Evolutionary conservation across 2,797 vertebrate species (phyloP).

Genomic region (Schizothorax lantsangensis): DNA sequence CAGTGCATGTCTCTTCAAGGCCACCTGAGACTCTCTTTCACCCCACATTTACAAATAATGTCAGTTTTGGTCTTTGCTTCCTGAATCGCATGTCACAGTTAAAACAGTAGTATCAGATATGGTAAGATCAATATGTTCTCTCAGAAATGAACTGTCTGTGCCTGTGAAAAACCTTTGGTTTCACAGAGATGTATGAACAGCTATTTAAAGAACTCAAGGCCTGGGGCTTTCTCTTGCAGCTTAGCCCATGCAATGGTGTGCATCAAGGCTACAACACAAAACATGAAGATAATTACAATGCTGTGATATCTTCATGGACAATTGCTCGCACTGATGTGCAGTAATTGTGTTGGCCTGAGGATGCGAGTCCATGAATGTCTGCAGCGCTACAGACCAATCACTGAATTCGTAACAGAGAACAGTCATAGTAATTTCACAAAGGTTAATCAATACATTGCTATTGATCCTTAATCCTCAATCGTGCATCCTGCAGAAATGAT

Average conservation of each 20-base stretch:
- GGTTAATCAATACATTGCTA: conserved; percentile 46
- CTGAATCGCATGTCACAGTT: neutral
- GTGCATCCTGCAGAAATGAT: conserved; percentile 36
- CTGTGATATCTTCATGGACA: conserved; percentile 79
- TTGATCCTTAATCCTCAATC: conserved; percentile 44
- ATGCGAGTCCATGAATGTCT: conserved; percentile 59
- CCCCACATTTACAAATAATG: neutral
- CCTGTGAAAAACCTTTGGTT: conserved; percentile 15
- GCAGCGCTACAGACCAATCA: conserved; percentile 64
- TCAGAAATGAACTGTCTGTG: neutral
- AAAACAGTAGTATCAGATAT: neutral
- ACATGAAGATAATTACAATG: conserved; percentile 73
- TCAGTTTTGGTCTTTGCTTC: neutral
- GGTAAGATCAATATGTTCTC: neutral
- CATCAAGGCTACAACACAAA: conserved; percentile 73
- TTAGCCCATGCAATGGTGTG: conserved; percentile 67
- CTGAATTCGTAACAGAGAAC: conserved; percentile 25
- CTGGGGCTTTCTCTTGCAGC: conserved; percentile 28
- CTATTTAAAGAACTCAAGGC: neutral
- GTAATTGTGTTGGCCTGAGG: conserved; percentile 78
- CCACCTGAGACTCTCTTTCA: neutral
- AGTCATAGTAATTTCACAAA: conserved; percentile 20
- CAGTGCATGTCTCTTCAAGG: conserved; percentile 6
- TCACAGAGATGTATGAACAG: conserved; percentile 1
- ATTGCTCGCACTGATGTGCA: conserved; percentile 79